Evolutionary conservation across 64 coral and sea anemone genomes (phyloP).

Genomic region (Montipora cactus): DNA sequence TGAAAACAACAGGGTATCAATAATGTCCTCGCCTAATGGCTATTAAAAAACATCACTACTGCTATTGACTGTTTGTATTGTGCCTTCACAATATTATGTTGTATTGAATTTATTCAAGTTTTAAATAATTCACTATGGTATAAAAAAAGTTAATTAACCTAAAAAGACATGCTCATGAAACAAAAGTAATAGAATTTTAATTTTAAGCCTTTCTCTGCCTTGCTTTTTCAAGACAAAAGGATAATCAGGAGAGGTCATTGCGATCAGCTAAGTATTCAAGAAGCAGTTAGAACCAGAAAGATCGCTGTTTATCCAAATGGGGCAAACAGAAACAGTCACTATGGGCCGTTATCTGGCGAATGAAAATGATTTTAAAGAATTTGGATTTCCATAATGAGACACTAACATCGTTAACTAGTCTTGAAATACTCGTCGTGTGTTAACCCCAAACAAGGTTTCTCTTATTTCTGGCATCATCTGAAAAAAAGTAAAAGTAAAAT

Average conservation of each 20-base stretch:
- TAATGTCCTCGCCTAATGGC: neutral
- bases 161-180: too few relatives aligned
- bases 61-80: neutral
- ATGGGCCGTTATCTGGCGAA: neutral
- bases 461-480: conserved; percentile 99
- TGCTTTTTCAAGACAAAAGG: too few relatives aligned
- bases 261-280: neutral
- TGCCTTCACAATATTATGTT: neutral
- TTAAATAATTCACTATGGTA: too few relatives aligned
- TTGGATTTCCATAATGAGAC: neutral
- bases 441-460: conserved; percentile 86
- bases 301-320: neutral
- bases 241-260: neutral
- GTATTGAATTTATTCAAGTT: too few relatives aligned
- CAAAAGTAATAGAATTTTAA: neutral
- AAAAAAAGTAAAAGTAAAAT: conserved; percentile 24
- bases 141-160: too few relatives aligned
- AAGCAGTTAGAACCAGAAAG: too few relatives aligned
- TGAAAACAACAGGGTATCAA: neutral
- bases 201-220: too few relatives aligned
- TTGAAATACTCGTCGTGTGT: conserved; percentile 79
- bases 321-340: neutral
- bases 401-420: conserved; percentile 12
- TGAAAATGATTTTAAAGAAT: too few relatives aligned
- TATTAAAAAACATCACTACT: neutral